These are phyloP conservation scores for Fregata magnificens DNA, from an alignment of 2,113 vertebrate genomes.

Conservation along the genomic window DNA sequence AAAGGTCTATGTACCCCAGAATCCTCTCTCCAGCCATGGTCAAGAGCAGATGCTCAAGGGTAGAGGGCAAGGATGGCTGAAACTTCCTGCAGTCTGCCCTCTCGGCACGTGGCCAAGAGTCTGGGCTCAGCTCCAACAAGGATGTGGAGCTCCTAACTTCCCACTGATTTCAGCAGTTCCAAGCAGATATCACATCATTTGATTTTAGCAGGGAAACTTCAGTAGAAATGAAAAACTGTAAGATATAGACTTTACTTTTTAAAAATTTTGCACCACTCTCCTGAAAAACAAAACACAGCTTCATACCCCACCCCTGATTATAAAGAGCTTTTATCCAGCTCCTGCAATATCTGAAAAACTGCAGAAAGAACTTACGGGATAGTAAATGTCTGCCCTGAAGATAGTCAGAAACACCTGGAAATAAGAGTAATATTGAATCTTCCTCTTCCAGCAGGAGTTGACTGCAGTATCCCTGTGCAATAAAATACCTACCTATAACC, in stretches of 20 bases:
- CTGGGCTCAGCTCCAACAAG: constrained; percentile 16
- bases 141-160: not conserved
- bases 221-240: not conserved
- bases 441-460: not conserved
- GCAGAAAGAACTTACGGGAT: not conserved
- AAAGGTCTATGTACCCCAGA: not conserved
- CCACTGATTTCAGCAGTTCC: not conserved
- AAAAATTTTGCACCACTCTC: not conserved
- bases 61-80: not conserved
- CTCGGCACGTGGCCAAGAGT: not conserved
- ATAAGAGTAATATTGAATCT: not conserved
- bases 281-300: not conserved
- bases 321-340: not conserved
- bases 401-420: not conserved
- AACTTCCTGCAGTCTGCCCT: not conserved
- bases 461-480: not conserved
- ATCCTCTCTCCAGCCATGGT: not conserved
- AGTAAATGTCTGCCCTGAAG: not conserved
- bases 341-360: not conserved
- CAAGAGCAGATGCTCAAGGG: not conserved
- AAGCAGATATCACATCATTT: not conserved
- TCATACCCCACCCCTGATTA: not conserved
- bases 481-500: not conserved
- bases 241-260: not conserved
- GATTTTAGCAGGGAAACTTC: constrained; percentile 4